Evolutionary conservation across 2,888 invertebrate species (phyloP).

Genomic region (Lasioglossum oenotherae): DNA sequence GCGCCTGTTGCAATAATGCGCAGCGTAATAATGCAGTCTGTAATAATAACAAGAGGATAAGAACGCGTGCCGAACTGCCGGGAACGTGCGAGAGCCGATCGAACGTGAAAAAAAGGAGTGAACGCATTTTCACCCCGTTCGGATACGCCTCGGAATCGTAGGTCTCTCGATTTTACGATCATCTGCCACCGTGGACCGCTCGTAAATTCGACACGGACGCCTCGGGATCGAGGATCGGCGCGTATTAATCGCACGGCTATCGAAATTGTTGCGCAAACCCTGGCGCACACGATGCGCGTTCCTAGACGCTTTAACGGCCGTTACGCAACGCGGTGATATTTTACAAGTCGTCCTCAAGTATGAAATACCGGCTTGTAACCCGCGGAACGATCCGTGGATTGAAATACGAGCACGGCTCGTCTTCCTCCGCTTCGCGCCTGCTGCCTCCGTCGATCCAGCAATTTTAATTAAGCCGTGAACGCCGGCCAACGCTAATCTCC

Average conservation of each 20-base stretch:
- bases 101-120: neutral
- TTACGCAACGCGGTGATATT: constrained; percentile 26
- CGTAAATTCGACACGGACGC: constrained; percentile 36
- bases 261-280: constrained; percentile 28
- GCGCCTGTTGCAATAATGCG: constrained; percentile 48
- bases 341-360: neutral
- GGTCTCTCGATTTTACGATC: constrained; percentile 43
- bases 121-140: constrained; percentile 40
- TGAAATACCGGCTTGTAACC: constrained; percentile 18
- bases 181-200: neutral
- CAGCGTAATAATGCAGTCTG: constrained; percentile 68
- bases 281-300: neutral
- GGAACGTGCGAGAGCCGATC: constrained; percentile 1
- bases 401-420: constrained; percentile 5
- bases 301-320: constrained; percentile 3
- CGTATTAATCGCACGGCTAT: constrained; percentile 33
- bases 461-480: constrained; percentile 2
- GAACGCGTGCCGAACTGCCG: constrained; percentile 32
- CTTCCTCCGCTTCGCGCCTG: neutral
- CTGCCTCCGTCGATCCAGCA: neutral
- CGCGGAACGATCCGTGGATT: neutral
- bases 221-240: constrained; percentile 27
- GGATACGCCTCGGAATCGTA: constrained; percentile 34
- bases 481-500: neutral
- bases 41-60: constrained; percentile 66